Base-by-base conservation (phyloP, 2,113 vertebrate genomes). In the Leptosomus discolor region DNA sequence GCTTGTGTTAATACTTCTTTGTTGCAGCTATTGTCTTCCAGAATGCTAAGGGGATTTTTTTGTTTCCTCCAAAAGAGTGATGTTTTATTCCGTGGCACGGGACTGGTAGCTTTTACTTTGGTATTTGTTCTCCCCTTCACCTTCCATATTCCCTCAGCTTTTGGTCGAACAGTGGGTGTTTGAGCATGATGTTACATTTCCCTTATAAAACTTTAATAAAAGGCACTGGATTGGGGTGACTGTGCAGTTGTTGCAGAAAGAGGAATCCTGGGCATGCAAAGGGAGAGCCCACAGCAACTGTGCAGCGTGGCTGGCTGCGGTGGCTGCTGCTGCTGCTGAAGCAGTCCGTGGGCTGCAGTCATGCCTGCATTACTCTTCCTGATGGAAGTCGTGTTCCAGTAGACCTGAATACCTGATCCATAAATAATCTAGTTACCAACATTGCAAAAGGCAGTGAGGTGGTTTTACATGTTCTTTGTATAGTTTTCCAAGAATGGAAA, bases 221-320 rank as follows among this genome's bases (percentile, higher is more conserved):
- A 85, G 34, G 27, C 3, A 0, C 14, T 85, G 74, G 39, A 7
- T 41, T 74, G 68, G 41, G 15, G 29, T 71, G 78, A 21, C 24
- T 34, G 46, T 56, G 50, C 80, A 57, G 76, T 91, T 94, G 71
- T 54, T 85, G 34, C 34, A 68, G 69, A 17, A 88, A 46, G 51
- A 94, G 34, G 70, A 97, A 82, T 96, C 85, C 63, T 68, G 82
- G 78, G 48, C 67, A 83, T 0, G 22, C 7, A 4, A 34, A 67
- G 39, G 61, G 23, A 88, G 90, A 88, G 36, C 61, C 53, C 27
- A 13, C 46, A 85, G 84, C 92, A 94, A 48, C 94, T 95, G 92
- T 3, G 5, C 76, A 73, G 77, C 1, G 2, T 92, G 26, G 12
- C 41, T 81, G 94, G 82, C 95, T 84, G 76, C 0, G 6, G 43